A percentile compares a stretch with the other conserved stretches of the same genome.
Conservation (phyloP, 2,113 vertebrate genomes). For the Micromys minutus region DNA sequence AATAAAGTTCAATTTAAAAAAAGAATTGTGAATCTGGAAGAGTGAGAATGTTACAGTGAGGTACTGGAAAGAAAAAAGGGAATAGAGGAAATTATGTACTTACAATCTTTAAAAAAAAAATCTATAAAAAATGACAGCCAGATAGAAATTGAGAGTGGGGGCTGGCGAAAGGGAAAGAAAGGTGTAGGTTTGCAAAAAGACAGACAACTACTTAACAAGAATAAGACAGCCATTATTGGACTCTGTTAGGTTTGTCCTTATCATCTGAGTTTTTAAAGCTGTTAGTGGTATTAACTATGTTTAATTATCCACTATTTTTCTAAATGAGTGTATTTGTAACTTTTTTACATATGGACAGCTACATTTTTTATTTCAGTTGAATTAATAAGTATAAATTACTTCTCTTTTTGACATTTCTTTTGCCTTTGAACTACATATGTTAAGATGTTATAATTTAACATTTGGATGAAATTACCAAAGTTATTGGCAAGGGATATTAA, state of each 20-base stretch:
- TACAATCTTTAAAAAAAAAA: background rate
- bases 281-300: background rate
- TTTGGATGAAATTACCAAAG: constrained; percentile 24
- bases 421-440: constrained; percentile 11
- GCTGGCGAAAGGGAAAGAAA: too few species aligned
- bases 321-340: background rate
- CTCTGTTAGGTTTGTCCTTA: background rate
- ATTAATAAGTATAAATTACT: background rate
- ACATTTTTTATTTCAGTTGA: constrained; percentile 19
- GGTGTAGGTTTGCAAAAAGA: too few species aligned
- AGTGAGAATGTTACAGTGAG: background rate
- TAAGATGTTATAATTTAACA: constrained; percentile 12
- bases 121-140: background rate
- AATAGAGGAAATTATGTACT: background rate
- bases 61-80: background rate
- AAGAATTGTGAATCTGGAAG: background rate
- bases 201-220: background rate
- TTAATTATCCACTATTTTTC: background rate
- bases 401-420: constrained; percentile 20
- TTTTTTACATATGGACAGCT: background rate
- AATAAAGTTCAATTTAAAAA: too few species aligned
- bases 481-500: background rate
- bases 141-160: background rate
- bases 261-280: background rate
- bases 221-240: background rate